Evolutionary conservation across 2,113 vertebrate genomes (phyloP).

Genomic region (Pangasianodon gigas): DNA sequence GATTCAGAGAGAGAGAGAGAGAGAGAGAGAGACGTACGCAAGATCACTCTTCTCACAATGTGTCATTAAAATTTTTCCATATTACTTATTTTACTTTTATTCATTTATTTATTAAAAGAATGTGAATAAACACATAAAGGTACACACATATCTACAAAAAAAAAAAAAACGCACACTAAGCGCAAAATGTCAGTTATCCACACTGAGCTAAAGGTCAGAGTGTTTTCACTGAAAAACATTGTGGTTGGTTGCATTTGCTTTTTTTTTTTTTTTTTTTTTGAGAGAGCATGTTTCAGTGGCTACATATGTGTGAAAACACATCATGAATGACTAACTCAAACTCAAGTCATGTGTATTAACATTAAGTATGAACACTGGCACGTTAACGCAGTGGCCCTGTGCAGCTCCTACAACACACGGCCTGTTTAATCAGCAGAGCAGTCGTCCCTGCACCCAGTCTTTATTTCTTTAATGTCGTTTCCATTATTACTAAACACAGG

Average conservation of each 20-base stretch:
- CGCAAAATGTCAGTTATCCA: neutral
- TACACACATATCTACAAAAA: too few relatives aligned
- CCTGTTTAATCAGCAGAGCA: too few relatives aligned
- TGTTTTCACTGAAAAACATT: neutral
- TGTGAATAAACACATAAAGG: neutral
- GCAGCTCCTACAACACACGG: too few relatives aligned
- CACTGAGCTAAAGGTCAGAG: neutral
- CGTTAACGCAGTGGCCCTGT: neutral
- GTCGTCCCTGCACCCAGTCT: neutral
- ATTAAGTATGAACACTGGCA: neutral
- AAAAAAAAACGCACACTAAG: too few relatives aligned
- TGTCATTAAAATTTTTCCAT: too few relatives aligned
- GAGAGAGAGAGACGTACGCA: neutral
- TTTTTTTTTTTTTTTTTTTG: neutral
- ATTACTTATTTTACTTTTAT: too few relatives aligned
- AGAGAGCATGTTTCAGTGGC: neutral
- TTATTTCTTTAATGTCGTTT: neutral
- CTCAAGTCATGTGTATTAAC: neutral
- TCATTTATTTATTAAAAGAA: too few relatives aligned
- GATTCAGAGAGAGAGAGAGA: neutral
- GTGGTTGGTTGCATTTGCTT: neutral
- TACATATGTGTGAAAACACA: neutral
- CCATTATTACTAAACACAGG: neutral
- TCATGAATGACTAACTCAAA: neutral
- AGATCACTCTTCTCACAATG: too few relatives aligned